A percentile compares a stretch with the other conserved stretches of the same genome.
phyloP scores from a whole-genome alignment of 1,140 invertebrate species.

The Drosophila tsacasi region DNA sequence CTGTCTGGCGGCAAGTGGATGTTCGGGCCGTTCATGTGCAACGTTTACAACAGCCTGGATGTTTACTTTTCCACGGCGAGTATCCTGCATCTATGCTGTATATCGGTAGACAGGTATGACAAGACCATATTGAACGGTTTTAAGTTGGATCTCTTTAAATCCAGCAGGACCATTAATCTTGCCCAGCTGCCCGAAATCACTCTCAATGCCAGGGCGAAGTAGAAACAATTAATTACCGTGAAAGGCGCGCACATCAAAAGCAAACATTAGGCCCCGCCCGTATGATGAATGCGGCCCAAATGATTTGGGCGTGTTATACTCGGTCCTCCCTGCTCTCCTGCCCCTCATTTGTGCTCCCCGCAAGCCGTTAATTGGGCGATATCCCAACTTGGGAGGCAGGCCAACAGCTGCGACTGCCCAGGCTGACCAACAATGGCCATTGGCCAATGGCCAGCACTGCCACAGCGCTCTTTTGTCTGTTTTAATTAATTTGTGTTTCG shows the following conservation, averaged over 20 bases:
- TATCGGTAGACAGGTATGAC: conserved; percentile 92
- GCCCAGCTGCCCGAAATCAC: conserved; percentile 63
- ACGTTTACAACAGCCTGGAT: conserved; percentile 97
- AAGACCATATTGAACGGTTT: conserved; percentile 13
- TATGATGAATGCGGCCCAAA: conserved; percentile 80
- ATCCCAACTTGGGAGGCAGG: conserved; percentile 36
- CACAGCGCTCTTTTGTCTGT: conserved; percentile 55
- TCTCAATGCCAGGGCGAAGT: conserved; percentile 54
- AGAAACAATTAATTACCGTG: conserved; percentile 78
- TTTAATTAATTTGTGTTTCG: conserved; percentile 80
- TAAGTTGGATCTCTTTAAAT: conserved; percentile 26
- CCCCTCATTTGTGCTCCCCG: not conserved
- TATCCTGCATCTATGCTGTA: conserved; percentile 97
- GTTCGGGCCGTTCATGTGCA: conserved; percentile 95
- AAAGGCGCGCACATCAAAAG: conserved; percentile 78
- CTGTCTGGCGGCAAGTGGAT: conserved; percentile 92
- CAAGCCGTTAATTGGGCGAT: conserved; percentile 69
- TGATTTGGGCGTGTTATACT: conserved; percentile 56
- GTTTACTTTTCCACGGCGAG: conserved; percentile 98
- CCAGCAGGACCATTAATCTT: conserved; percentile 64
- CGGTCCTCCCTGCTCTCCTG: conserved; percentile 1
- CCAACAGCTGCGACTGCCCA: conserved; percentile 48
- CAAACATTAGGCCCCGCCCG: conserved; percentile 68
- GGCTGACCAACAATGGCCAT: conserved; percentile 42
- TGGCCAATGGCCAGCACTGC: conserved; percentile 22